These are phyloP conservation scores for Diprion similis DNA, from an alignment of 1,140 invertebrate genomes.

Conservation along the genomic window DNA sequence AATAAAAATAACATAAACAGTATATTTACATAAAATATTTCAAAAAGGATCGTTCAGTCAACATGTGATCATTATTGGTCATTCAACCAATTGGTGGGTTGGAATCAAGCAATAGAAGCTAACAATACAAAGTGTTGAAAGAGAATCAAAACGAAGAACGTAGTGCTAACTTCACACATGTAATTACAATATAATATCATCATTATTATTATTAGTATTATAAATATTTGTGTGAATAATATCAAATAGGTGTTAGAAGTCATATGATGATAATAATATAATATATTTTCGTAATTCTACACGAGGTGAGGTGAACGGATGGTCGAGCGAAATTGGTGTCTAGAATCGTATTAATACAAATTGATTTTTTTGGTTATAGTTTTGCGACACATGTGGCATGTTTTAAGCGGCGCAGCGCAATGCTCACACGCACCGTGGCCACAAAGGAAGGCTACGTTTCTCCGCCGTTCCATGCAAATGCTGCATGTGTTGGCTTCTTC, in stretches of 20 bases:
- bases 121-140: too few species aligned
- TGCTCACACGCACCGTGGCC: slow-evolving; percentile 87
- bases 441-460: slow-evolving; percentile 87
- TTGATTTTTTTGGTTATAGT: slow-evolving; percentile 89
- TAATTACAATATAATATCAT: background rate
- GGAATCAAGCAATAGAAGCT: too few species aligned
- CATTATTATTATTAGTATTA: background rate
- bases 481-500: slow-evolving; percentile 84
- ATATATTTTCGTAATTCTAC: background rate
- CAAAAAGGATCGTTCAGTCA: too few species aligned
- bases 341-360: slow-evolving; percentile 65
- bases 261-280: background rate
- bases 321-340: background rate
- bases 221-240: slow-evolving; percentile 3
- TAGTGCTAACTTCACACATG: too few species aligned
- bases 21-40: too few species aligned
- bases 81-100: too few species aligned
- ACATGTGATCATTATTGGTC: too few species aligned
- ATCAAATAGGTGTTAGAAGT: background rate
- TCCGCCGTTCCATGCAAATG: slow-evolving; percentile 80
- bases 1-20: too few species aligned
- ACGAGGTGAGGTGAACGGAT: background rate
- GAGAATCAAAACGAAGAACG: too few species aligned
- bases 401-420: slow-evolving; percentile 82
- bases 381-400: slow-evolving; percentile 93